phyloP scores from a whole-genome alignment of 2,888 invertebrate species.

The Synanthedon vespiformis region DNA sequence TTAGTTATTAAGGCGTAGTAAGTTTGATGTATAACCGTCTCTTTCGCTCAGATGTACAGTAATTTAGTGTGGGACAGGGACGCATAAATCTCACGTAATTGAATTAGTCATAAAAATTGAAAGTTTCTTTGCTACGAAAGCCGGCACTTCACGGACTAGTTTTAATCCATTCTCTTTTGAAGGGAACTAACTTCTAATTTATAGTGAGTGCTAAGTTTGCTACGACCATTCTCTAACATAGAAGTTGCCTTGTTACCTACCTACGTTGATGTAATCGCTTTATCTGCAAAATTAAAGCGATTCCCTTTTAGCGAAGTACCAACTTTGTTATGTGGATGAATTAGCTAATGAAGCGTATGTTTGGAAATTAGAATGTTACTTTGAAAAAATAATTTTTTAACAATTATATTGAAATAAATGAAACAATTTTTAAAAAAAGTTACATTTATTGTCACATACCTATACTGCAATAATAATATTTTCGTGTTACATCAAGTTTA shows the following conservation, averaged over 20 bases:
- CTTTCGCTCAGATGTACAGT: slow-evolving; percentile 28
- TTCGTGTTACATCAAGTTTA: too few species aligned
- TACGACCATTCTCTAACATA: slow-evolving; percentile 39
- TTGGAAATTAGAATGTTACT: neutral
- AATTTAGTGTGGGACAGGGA: slow-evolving; percentile 35
- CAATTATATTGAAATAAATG: too few species aligned
- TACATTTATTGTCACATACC: too few species aligned
- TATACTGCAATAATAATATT: too few species aligned
- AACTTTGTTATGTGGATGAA: neutral
- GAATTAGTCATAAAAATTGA: slow-evolving; percentile 69
- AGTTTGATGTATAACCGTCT: slow-evolving; percentile 19
- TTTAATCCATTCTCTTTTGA: slow-evolving; percentile 66
- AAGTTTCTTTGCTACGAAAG: slow-evolving; percentile 54
- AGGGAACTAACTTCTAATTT: slow-evolving; percentile 67
- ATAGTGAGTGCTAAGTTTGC: slow-evolving; percentile 66
- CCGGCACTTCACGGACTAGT: slow-evolving; percentile 54
- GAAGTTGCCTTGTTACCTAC: slow-evolving; percentile 41
- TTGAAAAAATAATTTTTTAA: neutral
- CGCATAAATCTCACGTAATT: slow-evolving; percentile 59
- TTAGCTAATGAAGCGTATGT: neutral
- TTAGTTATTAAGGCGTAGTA: slow-evolving; percentile 34
- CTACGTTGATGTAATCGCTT: slow-evolving; percentile 47
- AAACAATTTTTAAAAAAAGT: too few species aligned
- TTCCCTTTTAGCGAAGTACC: slow-evolving; percentile 12
- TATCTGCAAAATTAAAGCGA: slow-evolving; percentile 31